Evolutionary conservation across 2,797 vertebrate species (phyloP).

Genomic region (Pelochelys cantorii): DNA sequence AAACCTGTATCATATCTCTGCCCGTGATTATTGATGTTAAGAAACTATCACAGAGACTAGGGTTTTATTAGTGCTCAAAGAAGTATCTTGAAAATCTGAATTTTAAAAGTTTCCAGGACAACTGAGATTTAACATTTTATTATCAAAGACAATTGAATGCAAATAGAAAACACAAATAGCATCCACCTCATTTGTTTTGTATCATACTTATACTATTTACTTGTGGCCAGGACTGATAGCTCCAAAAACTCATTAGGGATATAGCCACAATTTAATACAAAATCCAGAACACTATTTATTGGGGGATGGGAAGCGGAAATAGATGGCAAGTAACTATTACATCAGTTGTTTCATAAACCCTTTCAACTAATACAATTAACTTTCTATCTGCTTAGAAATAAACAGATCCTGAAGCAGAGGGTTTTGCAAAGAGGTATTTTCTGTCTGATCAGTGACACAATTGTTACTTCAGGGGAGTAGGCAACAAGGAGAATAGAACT

Average conservation of each 20-base stretch:
- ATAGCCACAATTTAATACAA: not conserved
- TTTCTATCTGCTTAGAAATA: slow-evolving; percentile 17
- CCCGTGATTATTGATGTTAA: not conserved
- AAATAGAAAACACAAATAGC: not conserved
- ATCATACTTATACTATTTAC: not conserved
- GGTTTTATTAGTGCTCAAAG: not conserved
- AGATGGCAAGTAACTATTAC: not conserved
- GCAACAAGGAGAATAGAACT: too few species aligned
- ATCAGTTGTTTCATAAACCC: not conserved
- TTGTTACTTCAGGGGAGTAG: too few species aligned
- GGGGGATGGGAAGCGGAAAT: not conserved
- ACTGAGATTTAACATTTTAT: not conserved
- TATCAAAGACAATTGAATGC: not conserved
- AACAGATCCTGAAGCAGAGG: not conserved
- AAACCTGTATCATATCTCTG: not conserved
- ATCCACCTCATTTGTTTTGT: not conserved
- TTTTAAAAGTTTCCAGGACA: not conserved
- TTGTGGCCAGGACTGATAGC: not conserved
- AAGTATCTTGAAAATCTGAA: not conserved
- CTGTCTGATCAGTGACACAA: not conserved
- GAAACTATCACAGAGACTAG: not conserved
- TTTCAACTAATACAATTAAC: not conserved
- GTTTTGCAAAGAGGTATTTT: slow-evolving; percentile 6
- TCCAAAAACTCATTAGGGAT: not conserved
- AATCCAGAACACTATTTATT: not conserved